A percentile compares a stretch with the other conserved stretches of the same genome.
Evolutionary conservation across 2,888 invertebrate genomes (phyloP).

Genomic region (Romanomermis culicivorax): DNA sequence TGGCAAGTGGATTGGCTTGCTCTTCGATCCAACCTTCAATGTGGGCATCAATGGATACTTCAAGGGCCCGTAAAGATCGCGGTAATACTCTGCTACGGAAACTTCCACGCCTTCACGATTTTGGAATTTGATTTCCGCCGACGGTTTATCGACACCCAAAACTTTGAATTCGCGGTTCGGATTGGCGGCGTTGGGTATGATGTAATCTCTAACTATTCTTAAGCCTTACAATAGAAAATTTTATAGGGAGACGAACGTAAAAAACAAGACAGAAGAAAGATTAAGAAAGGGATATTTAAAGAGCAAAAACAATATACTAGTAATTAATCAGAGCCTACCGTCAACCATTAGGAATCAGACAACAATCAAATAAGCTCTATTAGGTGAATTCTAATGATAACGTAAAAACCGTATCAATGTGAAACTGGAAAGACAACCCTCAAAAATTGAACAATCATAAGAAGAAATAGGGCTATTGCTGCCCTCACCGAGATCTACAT

Average conservation of each 20-base stretch:
- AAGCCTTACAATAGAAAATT: no score
- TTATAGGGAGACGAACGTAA: no score
- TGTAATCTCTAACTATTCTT: not conserved
- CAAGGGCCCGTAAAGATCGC: not conserved
- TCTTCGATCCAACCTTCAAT: not conserved
- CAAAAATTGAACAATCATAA: no score
- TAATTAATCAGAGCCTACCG: no score
- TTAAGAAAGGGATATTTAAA: not conserved
- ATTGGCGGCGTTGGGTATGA: not conserved
- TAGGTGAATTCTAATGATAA: no score
- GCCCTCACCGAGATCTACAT: no score
- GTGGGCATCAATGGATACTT: not conserved
- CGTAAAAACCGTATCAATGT: no score
- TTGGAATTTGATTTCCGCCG: not conserved
- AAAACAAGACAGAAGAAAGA: no score
- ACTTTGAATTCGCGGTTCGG: not conserved
- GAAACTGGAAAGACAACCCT: no score
- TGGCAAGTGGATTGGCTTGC: not conserved
- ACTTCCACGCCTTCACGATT: not conserved
- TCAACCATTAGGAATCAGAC: no score
- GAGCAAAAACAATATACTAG: not conserved
- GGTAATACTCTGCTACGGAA: not conserved
- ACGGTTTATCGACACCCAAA: not conserved
- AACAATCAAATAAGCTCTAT: no score
- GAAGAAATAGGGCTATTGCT: no score